These are phyloP conservation scores for Paramuricea clavata DNA, from an alignment of 92 coral and sea anemone species.

Conservation along the genomic window DNA sequence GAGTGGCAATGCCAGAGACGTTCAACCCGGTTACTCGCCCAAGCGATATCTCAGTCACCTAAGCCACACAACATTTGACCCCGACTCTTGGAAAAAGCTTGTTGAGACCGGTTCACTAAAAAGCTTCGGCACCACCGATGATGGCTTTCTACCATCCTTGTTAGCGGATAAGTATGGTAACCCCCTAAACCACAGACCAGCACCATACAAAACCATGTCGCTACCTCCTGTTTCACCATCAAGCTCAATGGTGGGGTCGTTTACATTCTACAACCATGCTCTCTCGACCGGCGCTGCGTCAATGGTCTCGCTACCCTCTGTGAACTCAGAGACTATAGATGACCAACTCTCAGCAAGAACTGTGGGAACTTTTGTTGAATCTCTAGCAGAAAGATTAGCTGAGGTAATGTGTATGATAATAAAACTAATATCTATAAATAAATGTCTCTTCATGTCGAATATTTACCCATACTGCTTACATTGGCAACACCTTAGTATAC, in stretches of 20 bases:
- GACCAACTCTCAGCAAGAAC: conserved; percentile 88
- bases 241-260: conserved; percentile 92
- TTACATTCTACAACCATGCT: conserved; percentile 89
- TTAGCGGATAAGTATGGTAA: conserved; percentile 59
- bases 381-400: conserved; percentile 77
- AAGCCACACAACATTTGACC: conserved; percentile 82
- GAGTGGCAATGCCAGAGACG: conserved; percentile 77
- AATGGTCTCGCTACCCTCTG: conserved; percentile 83
- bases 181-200: conserved; percentile 82
- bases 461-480: no score
- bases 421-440: background rate
- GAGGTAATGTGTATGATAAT: conserved; percentile 60
- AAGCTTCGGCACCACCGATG: conserved; percentile 70
- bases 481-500: no score
- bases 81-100: conserved; percentile 85
- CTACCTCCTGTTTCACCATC: conserved; percentile 98
- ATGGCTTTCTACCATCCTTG: conserved; percentile 66
- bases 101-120: conserved; percentile 81
- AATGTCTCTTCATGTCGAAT: no score
- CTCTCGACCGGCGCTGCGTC: conserved; percentile 98
- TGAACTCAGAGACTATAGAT: conserved; percentile 71
- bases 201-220: conserved; percentile 97
- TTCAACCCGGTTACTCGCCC: conserved; percentile 98
- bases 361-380: conserved; percentile 85
- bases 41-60: conserved; percentile 90